Conservation (phyloP, 2,888 invertebrate species). For the Brachypterus glaber region DNA sequence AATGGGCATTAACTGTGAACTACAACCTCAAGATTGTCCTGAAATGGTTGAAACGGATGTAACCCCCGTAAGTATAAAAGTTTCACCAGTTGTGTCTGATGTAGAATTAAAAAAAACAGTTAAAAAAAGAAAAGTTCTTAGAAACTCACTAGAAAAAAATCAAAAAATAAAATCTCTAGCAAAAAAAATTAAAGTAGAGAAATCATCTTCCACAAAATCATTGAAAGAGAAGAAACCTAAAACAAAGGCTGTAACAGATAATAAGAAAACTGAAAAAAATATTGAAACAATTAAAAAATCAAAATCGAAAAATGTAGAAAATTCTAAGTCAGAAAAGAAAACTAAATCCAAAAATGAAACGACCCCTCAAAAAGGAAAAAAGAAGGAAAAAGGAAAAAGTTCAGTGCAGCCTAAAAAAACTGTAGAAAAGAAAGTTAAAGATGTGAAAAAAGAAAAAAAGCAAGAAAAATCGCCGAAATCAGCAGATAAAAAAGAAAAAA, state of each 20-base stretch:
- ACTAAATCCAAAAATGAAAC: conserved; percentile 15
- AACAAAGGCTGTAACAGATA: no score
- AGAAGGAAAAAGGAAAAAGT: conserved; percentile 4
- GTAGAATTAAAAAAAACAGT: not conserved
- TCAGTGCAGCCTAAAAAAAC: conserved; percentile 8
- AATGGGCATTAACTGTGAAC: conserved; percentile 46
- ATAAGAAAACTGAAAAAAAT: conserved; percentile 1
- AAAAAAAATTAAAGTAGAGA: no score
- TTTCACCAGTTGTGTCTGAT: not conserved
- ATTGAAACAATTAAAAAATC: conserved; percentile 4
- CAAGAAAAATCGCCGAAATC: conserved; percentile 9
- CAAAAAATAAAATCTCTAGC: no score
- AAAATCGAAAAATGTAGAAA: conserved; percentile 1
- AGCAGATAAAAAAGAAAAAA: conserved; percentile 14
- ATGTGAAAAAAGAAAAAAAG: conserved; percentile 11
- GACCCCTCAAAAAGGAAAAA: conserved; percentile 3
- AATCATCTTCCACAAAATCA: no score
- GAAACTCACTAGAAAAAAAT: no score
- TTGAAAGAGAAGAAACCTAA: no score
- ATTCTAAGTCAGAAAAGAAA: conserved; percentile 7
- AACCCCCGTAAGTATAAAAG: not conserved
- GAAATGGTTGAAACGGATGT: conserved; percentile 18
- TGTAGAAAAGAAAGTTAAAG: conserved; percentile 12
- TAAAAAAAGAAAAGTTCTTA: not conserved
- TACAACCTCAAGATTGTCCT: conserved; percentile 45